Evolutionary conservation across 2,113 vertebrate species (phyloP).

Genomic region (Stegostoma tigrinum): DNA sequence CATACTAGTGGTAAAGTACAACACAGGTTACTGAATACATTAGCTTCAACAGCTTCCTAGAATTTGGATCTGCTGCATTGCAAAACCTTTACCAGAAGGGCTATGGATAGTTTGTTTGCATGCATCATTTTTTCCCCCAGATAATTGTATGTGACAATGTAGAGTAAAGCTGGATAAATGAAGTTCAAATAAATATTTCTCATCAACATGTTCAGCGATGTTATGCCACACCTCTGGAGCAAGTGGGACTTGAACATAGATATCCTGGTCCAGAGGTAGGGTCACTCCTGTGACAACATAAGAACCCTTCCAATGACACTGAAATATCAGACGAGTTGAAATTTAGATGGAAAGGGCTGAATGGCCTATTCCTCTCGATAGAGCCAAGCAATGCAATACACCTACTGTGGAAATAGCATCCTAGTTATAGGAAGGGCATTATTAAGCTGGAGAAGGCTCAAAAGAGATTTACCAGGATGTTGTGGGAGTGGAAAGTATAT

Average conservation of each 20-base stretch:
- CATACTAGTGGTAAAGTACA: neutral
- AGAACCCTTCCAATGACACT: too few species aligned
- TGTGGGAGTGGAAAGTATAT: too few species aligned
- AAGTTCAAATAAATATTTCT: neutral
- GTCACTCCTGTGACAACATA: too few species aligned
- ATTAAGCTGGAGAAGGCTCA: too few species aligned
- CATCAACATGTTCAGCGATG: too few species aligned
- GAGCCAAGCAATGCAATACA: neutral
- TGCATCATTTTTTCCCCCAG: neutral
- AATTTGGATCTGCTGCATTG: neutral
- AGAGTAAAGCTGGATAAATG: neutral
- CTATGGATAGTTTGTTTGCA: neutral
- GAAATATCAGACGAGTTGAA: neutral
- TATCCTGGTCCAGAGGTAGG: too few species aligned
- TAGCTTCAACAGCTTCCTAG: neutral
- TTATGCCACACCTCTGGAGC: too few species aligned
- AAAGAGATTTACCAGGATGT: too few species aligned
- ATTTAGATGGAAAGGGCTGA: neutral
- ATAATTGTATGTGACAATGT: neutral
- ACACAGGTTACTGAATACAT: neutral
- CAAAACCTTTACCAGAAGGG: neutral
- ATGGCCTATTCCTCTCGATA: neutral
- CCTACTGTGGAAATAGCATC: neutral
- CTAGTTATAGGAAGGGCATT: too few species aligned
- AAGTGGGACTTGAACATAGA: too few species aligned